Evolutionary conservation across 1,140 invertebrate genomes (phyloP).

Genomic region (Drosophila mayri): DNA sequence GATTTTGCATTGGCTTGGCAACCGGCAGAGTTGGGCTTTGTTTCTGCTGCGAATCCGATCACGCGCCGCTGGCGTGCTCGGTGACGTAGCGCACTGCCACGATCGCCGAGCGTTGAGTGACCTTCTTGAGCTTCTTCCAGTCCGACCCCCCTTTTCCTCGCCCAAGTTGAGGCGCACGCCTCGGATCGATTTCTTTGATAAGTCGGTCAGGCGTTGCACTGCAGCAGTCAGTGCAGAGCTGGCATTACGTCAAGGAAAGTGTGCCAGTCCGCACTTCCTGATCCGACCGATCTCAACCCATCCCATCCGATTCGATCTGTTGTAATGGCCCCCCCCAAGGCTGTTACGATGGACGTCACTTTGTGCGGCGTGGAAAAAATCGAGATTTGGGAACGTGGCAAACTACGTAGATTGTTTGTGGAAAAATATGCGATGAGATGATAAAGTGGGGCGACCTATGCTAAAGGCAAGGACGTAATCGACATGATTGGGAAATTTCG

Average conservation of each 20-base stretch:
- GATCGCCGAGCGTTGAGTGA: slow-evolving; percentile 24
- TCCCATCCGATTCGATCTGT: slow-evolving; percentile 4
- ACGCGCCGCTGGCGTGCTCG: slow-evolving; percentile 59
- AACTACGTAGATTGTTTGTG: slow-evolving; percentile 36
- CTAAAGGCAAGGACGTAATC: slow-evolving; percentile 34
- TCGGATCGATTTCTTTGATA: slow-evolving; percentile 48
- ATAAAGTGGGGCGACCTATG: slow-evolving; percentile 43
- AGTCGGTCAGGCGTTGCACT: slow-evolving; percentile 43
- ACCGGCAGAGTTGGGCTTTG: slow-evolving; percentile 30
- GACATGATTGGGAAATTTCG: slow-evolving; percentile 4
- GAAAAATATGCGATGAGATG: slow-evolving; percentile 42
- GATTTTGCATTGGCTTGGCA: slow-evolving; percentile 48
- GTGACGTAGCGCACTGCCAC: slow-evolving; percentile 51
- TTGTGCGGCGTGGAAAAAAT: slow-evolving; percentile 30
- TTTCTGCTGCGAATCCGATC: slow-evolving; percentile 32
- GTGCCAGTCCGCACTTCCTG: slow-evolving; percentile 25
- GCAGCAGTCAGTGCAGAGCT: slow-evolving; percentile 26
- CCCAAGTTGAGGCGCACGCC: slow-evolving; percentile 44
- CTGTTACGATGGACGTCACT: slow-evolving; percentile 45
- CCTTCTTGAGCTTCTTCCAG: slow-evolving; percentile 38
- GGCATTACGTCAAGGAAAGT: slow-evolving; percentile 64
- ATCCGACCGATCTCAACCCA: slow-evolving; percentile 20
- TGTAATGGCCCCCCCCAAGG: slow-evolving; percentile 33
- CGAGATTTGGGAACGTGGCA: slow-evolving; percentile 28
- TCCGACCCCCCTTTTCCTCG: not conserved